These are phyloP conservation scores for Nymphalis polychloros DNA, from an alignment of 2,888 invertebrate genomes.

Conservation along the genomic window DNA sequence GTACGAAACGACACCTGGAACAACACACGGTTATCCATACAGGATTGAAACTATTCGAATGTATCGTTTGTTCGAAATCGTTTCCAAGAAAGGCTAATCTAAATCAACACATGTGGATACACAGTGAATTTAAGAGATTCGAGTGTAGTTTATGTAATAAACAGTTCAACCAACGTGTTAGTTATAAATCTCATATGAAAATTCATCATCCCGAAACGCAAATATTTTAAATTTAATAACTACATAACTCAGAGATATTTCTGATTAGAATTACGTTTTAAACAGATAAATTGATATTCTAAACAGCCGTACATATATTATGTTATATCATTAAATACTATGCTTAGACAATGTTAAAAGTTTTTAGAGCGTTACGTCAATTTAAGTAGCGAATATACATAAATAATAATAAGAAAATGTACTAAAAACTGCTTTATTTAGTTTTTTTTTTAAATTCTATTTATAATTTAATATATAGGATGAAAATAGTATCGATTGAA, in stretches of 20 bases:
- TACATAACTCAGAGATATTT: background rate
- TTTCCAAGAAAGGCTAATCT: slow-evolving; percentile 66
- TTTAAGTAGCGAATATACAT: too few species aligned
- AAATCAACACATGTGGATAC: slow-evolving; percentile 69
- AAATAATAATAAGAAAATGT: too few species aligned
- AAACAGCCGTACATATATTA: too few species aligned
- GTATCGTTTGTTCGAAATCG: slow-evolving; percentile 53
- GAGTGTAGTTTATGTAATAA: slow-evolving; percentile 59
- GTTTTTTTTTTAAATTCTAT: too few species aligned
- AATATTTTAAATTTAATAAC: slow-evolving; percentile 36
- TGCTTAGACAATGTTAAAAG: too few species aligned
- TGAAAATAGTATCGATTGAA: too few species aligned
- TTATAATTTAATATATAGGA: too few species aligned
- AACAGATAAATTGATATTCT: too few species aligned
- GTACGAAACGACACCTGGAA: slow-evolving; percentile 42
- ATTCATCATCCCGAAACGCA: slow-evolving; percentile 57
- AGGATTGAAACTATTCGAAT: slow-evolving; percentile 45
- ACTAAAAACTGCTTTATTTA: too few species aligned
- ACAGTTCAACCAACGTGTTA: slow-evolving; percentile 66
- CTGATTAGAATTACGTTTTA: too few species aligned
- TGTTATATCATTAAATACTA: too few species aligned
- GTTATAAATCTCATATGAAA: slow-evolving; percentile 61
- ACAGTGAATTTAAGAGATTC: slow-evolving; percentile 65
- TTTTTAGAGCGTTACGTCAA: too few species aligned
- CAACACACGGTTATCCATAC: slow-evolving; percentile 49